phyloP scores from a whole-genome alignment of 2,113 vertebrate genomes.

The Sialia sialis region DNA sequence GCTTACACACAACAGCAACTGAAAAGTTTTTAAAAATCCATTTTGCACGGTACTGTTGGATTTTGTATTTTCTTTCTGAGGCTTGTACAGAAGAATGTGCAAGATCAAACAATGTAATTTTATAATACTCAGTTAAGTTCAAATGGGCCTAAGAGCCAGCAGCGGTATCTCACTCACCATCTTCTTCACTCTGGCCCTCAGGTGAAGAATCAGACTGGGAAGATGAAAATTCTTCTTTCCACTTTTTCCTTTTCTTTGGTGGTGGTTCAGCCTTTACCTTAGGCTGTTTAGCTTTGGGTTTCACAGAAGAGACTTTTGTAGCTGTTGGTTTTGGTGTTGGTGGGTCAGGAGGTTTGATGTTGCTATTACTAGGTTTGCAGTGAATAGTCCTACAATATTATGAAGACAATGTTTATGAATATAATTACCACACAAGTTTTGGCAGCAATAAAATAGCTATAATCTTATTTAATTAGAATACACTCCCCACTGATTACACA shows the following conservation, averaged over 20 bases:
- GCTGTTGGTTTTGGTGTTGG: slow-evolving; percentile 73
- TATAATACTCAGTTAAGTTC: not conserved
- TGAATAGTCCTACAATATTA: slow-evolving; percentile 70
- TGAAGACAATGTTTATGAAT: not conserved
- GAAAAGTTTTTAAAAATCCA: not conserved
- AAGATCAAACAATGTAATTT: not conserved
- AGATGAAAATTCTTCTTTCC: slow-evolving; percentile 91
- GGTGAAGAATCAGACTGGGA: slow-evolving; percentile 85
- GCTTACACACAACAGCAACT: not conserved
- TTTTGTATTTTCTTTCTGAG: not conserved
- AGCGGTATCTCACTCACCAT: slow-evolving; percentile 70
- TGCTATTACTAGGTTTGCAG: slow-evolving; percentile 66
- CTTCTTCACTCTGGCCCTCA: slow-evolving; percentile 84
- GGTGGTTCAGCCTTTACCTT: slow-evolving; percentile 92
- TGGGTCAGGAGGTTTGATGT: slow-evolving; percentile 70
- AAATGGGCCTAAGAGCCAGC: not conserved
- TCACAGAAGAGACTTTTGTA: slow-evolving; percentile 77
- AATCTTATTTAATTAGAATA: not conserved
- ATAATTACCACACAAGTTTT: not conserved
- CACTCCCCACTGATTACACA: not conserved
- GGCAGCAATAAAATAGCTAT: not conserved
- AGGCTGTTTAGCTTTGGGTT: slow-evolving; percentile 86
- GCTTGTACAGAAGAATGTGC: not conserved
- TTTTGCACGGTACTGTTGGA: not conserved
- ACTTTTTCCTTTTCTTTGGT: slow-evolving; percentile 96